Conservation (phyloP, 2,113 vertebrate species). For the Phylloscopus trochiloides region DNA sequence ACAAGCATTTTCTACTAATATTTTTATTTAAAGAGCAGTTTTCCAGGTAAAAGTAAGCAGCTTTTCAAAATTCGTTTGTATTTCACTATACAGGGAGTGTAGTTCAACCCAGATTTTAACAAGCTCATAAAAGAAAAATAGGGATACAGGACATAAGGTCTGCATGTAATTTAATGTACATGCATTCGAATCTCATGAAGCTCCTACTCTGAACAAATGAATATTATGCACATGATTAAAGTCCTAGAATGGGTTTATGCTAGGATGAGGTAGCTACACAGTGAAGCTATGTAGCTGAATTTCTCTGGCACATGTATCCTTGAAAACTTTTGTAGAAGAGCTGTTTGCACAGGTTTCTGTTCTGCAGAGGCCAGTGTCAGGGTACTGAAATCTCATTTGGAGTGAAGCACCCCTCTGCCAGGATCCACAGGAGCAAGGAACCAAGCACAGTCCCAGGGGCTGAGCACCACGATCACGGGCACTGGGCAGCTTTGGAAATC, state of each 20-base stretch:
- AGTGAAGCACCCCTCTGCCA: background rate
- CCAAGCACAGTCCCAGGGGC: background rate
- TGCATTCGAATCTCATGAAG: background rate
- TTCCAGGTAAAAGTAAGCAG: slow-evolving; percentile 15
- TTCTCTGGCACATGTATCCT: background rate
- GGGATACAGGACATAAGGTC: background rate
- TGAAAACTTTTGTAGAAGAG: background rate
- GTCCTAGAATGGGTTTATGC: background rate
- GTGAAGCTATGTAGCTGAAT: background rate
- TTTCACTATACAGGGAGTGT: background rate
- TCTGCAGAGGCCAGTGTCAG: background rate
- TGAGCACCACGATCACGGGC: background rate
- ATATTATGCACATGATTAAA: background rate
- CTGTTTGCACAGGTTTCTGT: background rate
- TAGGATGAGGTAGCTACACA: background rate
- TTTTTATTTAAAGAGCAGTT: background rate
- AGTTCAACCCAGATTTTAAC: background rate
- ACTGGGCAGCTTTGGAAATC: background rate
- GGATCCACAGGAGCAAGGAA: background rate
- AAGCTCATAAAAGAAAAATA: background rate
- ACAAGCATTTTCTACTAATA: background rate
- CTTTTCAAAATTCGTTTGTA: background rate
- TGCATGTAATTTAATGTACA: background rate
- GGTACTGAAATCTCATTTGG: background rate
- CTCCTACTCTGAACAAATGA: background rate